Base-by-base conservation (phyloP, 1,140 invertebrate genomes). In the Aphidius gifuensis region DNA sequence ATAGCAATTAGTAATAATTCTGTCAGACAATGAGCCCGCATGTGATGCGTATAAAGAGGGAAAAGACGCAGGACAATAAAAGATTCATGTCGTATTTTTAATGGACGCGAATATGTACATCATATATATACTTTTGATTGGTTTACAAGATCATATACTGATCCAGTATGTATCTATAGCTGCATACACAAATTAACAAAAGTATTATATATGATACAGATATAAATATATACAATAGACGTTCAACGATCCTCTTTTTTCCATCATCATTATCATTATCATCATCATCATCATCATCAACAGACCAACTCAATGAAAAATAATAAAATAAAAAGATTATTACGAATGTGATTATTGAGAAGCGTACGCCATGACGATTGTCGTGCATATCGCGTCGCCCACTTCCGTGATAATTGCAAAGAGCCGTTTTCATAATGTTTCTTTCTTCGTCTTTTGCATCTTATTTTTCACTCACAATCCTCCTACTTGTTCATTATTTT, bases 1-100 rank as follows among this genome's bases (percentile, higher is more conserved):
- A 64, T 62, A 64, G 68, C 70, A 75, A 75, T 75, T 74, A 75
- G 72, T 74, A 71, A 73, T 74, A 73, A 72, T 72, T 74, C 66
- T 64, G 66, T 51, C 66, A 69, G 71, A 71, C 71, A 73, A 71
- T 71, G 67, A 67, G 66, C 72, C 72, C 73, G 73, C 69, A 73
- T 72, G 51, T 69, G 62, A 71, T 73, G 69, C 60, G 64, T 64
- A 32, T 32, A 32, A 46, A 65, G 61, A 58, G 42, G 46, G 62
- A 49, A 55, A 47, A 51, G 40, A 48, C 23, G 42, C 42, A 11
- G 44, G 51, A 67, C 66, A 67, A 67, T 66, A 58, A 64, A 60
- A 67, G 66, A 67, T 67, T 67, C 62, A 67, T 67, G 65, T 61
- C 58, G 58, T 55, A 50, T 60, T 53, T 64, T 66, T 61, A 59